A percentile compares a stretch with the other conserved stretches of the same genome.
These are phyloP conservation scores for Volucella inflata DNA, from an alignment of 2,888 invertebrate species.

Conservation along the genomic window DNA sequence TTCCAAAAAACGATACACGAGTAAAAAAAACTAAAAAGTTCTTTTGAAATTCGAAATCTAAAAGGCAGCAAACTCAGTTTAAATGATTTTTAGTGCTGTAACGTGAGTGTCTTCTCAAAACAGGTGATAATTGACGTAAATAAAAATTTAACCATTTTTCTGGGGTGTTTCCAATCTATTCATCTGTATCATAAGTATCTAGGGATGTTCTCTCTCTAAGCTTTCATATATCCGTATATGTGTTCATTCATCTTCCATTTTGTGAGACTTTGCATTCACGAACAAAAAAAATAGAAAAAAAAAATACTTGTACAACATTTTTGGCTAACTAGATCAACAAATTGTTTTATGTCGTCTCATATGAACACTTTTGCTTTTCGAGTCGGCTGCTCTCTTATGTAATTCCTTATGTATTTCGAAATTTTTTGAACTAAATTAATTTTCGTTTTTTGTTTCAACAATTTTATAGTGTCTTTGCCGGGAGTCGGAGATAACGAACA, in stretches of 20 bases:
- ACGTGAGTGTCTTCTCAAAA: conserved; percentile 47
- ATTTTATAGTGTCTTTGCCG: conserved; percentile 83
- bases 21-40: conserved; percentile 1
- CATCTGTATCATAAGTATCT: conserved; percentile 60
- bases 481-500: conserved; percentile 82
- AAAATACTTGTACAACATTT: conserved; percentile 61
- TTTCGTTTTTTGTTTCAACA: conserved; percentile 28
- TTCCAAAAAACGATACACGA: conserved; percentile 34
- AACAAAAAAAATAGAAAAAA: conserved; percentile 13
- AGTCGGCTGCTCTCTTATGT: conserved; percentile 67
- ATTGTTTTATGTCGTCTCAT: conserved; percentile 74
- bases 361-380: conserved; percentile 66
- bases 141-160: conserved; percentile 24
- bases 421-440: conserved; percentile 14
- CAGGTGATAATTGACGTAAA: conserved; percentile 68
- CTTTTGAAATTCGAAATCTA: conserved; percentile 14
- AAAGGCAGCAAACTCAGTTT: conserved; percentile 56
- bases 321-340: conserved; percentile 75
- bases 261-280: conserved; percentile 65
- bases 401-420: conserved; percentile 52
- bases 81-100: conserved; percentile 39
- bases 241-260: conserved; percentile 71
- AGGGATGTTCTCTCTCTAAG: conserved; percentile 43
- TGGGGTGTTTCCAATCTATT: conserved; percentile 8
- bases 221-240: conserved; percentile 51